These are phyloP conservation scores for Onthophagus sagittarius DNA, from an alignment of 2,888 invertebrate species.

Conservation along the genomic window DNA sequence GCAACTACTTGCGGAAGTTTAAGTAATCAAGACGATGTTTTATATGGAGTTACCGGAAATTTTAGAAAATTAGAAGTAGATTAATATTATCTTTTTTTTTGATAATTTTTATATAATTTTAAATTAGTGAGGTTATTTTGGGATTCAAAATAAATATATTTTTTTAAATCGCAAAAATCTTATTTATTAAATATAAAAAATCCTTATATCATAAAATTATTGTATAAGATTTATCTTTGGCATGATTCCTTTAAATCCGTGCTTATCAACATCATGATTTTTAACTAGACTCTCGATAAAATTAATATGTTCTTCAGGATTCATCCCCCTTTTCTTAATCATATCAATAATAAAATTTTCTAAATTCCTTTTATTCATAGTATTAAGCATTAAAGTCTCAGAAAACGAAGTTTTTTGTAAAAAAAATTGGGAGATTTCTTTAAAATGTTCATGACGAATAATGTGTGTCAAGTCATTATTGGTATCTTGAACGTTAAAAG, in stretches of 20 bases:
- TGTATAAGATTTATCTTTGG: slow-evolving; percentile 15
- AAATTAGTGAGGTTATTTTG: neutral
- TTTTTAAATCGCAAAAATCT: neutral
- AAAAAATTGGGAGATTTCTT: slow-evolving; percentile 30
- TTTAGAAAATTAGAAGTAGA: slow-evolving; percentile 77
- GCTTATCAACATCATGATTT: slow-evolving; percentile 30
- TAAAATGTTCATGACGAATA: slow-evolving; percentile 29
- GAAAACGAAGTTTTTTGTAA: slow-evolving; percentile 26
- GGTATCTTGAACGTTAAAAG: slow-evolving; percentile 37
- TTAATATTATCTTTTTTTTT: slow-evolving; percentile 42
- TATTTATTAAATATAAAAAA: neutral
- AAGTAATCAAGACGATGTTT: slow-evolving; percentile 56
- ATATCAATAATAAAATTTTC: slow-evolving; percentile 32
- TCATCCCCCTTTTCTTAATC: slow-evolving; percentile 26
- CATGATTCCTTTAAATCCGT: slow-evolving; percentile 22
- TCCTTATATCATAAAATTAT: slow-evolving; percentile 1
- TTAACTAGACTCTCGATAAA: slow-evolving; percentile 30
- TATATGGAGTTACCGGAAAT: slow-evolving; percentile 69
- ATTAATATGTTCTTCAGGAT: slow-evolving; percentile 20
- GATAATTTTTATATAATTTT: neutral
- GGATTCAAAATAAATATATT: neutral
- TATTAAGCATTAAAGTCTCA: slow-evolving; percentile 35
- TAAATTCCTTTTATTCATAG: slow-evolving; percentile 30
- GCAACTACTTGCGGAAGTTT: slow-evolving; percentile 55
- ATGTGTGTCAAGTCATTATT: slow-evolving; percentile 28